Evolutionary conservation across 2,797 vertebrate species (phyloP), one percentile per base, ranked within the genome.

Genomic region (Otolemur crassicaudatus): DNA sequence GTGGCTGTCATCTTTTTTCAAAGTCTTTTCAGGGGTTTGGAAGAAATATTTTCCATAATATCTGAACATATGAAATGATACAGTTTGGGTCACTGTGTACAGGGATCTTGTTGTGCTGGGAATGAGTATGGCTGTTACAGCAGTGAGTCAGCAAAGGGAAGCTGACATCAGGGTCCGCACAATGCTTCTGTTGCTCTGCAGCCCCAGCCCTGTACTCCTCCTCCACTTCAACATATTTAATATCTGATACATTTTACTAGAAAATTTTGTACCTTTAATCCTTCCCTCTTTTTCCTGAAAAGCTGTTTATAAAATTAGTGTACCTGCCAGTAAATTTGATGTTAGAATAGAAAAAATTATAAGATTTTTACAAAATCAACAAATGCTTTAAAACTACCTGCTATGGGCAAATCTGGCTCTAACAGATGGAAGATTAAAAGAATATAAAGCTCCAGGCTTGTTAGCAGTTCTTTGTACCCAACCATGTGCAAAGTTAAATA

Each of bases 301-400:
- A 79, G 11, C 7, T 85, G 1, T 87, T 61, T 23, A 37, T 53
- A 63, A 76, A 67, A 72, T 40, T 77, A 72, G 20, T 67, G 19
- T 73, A 76, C 86, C 31, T 90, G 77, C 22, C 13, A 79, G 10
- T 96, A 69, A 95, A 63, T 86, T 85, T 69, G 61, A 70, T 87
- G 43, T 75, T 70, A 83, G 7, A 84, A 60, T n/a, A 70, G 12
- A 84, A 92, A 58, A 86, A 95, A 79, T 60, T 77, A 56, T 5
- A 87, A 31, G 0, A 53, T 60, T 94, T 82, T 77, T 4, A 58
- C 80, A 76, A 96, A 82, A 92, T 72, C 23, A 81, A 63, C 27
- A 53, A 72, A 85, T 87, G 10, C 5, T 37, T 94, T 92, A 70
- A 73, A 86, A 65, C 1, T 17, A 11, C 40, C 17, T 58, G 7